Evolutionary conservation across 2,797 vertebrate species (phyloP).

Genomic region (Eurystomus glaucurus): DNA sequence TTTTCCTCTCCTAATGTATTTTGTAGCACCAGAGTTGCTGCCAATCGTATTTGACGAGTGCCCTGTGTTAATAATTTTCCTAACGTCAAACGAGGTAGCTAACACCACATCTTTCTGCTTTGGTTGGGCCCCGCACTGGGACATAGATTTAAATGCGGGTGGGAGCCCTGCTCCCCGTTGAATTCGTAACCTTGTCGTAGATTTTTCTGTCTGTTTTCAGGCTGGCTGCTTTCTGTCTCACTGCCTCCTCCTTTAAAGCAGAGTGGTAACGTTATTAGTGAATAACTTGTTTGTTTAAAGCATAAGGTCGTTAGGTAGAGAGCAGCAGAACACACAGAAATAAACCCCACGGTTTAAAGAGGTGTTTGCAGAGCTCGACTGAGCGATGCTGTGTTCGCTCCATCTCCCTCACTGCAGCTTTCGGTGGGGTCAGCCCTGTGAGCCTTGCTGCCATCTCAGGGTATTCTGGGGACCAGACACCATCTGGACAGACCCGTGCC

Average conservation of each 20-base stretch:
- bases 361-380: rapidly evolving
- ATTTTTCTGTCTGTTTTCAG: neutral
- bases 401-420: neutral
- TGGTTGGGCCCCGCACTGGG: neutral
- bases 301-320: rapidly evolving
- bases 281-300: neutral
- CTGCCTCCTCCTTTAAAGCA: neutral
- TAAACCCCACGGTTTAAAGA: rapidly evolving
- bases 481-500: neutral
- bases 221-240: neutral
- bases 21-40: neutral
- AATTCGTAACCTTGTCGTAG: neutral
- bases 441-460: neutral
- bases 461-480: neutral
- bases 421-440: neutral
- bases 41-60: neutral
- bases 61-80: neutral
- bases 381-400: rapidly evolving
- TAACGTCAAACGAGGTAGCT: neutral
- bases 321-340: neutral
- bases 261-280: rapidly evolving
- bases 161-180: rapidly evolving
- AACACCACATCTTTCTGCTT: neutral
- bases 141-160: rapidly evolving
- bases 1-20: rapidly evolving